These are phyloP conservation scores for Stenoptilia bipunctidactyla DNA, from an alignment of 2,888 invertebrate genomes.

Conservation along the genomic window DNA sequence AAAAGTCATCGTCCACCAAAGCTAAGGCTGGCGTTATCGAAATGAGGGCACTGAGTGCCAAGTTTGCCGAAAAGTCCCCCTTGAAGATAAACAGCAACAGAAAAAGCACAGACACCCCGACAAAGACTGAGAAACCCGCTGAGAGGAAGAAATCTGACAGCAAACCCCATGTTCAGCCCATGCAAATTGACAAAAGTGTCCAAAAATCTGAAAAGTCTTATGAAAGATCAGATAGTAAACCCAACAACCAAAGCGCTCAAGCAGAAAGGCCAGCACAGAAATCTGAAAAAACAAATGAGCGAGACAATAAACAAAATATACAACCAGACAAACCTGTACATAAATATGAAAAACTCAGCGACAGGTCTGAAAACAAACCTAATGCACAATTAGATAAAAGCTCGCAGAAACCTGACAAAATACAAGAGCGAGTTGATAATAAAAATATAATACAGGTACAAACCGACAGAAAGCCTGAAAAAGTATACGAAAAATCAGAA, in stretches of 20 bases:
- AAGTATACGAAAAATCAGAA: slow-evolving; percentile 17
- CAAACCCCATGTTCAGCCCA: neutral
- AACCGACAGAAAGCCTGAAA: slow-evolving; percentile 11
- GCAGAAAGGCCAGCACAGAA: slow-evolving; percentile 20
- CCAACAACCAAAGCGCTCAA: slow-evolving; percentile 8
- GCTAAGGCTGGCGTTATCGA: slow-evolving; percentile 61
- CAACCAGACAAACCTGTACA: slow-evolving; percentile 7
- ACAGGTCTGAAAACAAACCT: neutral
- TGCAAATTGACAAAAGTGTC: neutral
- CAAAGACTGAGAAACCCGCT: slow-evolving; percentile 27
- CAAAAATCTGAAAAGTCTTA: slow-evolving; percentile 13
- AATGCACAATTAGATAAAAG: neutral
- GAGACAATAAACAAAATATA: slow-evolving; percentile 17
- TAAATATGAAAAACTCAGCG: neutral
- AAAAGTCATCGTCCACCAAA: slow-evolving; percentile 37
- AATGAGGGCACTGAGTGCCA: slow-evolving; percentile 59
- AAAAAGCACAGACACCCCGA: slow-evolving; percentile 42
- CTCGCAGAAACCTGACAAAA: too few relatives aligned
- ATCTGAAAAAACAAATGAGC: slow-evolving; percentile 16
- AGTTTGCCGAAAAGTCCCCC: slow-evolving; percentile 49
- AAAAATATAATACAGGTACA: too few relatives aligned
- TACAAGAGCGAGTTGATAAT: too few relatives aligned
- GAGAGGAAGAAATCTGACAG: slow-evolving; percentile 31
- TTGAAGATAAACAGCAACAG: slow-evolving; percentile 38
- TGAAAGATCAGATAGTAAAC: too few relatives aligned